Percentiles rank a stretch among this genome's conserved stretches.
These are phyloP conservation scores for Toxotes chatareus DNA, from an alignment of 2,113 vertebrate genomes.

Conservation along the genomic window DNA sequence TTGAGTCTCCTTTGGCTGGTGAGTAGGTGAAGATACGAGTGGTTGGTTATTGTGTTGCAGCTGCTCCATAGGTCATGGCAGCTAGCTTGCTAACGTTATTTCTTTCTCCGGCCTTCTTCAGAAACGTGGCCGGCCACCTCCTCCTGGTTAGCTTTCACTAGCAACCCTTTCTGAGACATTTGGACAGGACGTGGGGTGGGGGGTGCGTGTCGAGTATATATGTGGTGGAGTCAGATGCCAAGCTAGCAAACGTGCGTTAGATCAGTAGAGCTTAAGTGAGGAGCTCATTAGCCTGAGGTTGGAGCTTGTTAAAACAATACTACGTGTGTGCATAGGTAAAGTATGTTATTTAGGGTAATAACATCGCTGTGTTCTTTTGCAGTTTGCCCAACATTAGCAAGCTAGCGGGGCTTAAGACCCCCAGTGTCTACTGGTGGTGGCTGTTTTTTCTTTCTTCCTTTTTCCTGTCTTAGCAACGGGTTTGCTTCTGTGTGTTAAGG, in stretches of 20 bases:
- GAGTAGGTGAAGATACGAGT: conserved; percentile 29
- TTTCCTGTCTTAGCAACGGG: no score
- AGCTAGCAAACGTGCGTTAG: background rate
- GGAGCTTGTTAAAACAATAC: background rate
- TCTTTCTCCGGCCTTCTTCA: conserved; percentile 51
- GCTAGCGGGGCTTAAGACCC: background rate
- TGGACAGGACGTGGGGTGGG: background rate
- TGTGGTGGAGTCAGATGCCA: background rate
- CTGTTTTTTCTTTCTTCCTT: background rate
- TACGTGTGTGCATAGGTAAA: background rate
- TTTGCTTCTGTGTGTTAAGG: background rate
- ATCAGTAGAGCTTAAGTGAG: background rate
- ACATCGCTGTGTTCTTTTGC: background rate
- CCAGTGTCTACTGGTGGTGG: no score
- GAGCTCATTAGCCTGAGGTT: background rate
- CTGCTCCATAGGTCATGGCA: conserved; percentile 23
- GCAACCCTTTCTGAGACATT: background rate
- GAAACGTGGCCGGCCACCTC: conserved; percentile 56
- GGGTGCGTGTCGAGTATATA: background rate
- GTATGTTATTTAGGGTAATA: background rate
- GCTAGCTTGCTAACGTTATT: conserved; percentile 20
- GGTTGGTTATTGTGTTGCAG: conserved; percentile 13
- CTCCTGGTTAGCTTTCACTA: conserved; percentile 42
- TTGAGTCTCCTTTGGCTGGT: conserved; percentile 29
- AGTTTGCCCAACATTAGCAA: background rate